phyloP scores from a whole-genome alignment of 2,113 vertebrate species.

The Labeo catla region DNA sequence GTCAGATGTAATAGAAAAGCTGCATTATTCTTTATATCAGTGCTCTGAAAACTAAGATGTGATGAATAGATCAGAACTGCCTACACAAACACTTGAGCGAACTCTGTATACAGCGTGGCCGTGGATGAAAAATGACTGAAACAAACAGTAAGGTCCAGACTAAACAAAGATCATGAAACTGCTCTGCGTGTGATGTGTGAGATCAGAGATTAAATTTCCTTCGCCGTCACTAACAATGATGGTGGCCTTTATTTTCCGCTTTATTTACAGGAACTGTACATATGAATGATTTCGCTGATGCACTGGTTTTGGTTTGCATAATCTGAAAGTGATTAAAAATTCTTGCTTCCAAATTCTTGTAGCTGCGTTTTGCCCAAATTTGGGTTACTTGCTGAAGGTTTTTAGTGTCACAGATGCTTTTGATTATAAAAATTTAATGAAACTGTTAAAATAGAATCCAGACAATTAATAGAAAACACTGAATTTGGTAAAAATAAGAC shows the following conservation, averaged over 20 bases:
- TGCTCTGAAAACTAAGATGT: conserved; percentile 9
- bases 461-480: too few species aligned
- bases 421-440: too few species aligned
- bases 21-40: neutral
- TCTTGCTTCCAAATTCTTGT: neutral
- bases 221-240: neutral
- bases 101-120: conserved; percentile 5
- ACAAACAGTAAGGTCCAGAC: conserved; percentile 14
- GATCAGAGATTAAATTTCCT: conserved; percentile 6
- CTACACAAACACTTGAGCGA: conserved; percentile 28
- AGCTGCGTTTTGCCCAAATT: neutral
- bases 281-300: neutral
- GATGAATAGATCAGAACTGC: neutral
- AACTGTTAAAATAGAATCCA: too few species aligned
- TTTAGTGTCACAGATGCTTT: neutral
- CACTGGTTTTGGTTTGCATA: neutral
- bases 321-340: neutral
- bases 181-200: neutral
- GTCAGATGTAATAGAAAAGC: neutral
- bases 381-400: too few species aligned
- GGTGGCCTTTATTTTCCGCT: neutral
- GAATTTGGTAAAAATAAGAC: too few species aligned
- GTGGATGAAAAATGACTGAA: conserved; percentile 1
- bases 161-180: conserved; percentile 19
- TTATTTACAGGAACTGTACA: conserved; percentile 11